Percentiles rank a stretch among this genome's conserved stretches.
Conservation (phyloP, 2,888 invertebrate genomes). For the Epinotia bilunana region DNA sequence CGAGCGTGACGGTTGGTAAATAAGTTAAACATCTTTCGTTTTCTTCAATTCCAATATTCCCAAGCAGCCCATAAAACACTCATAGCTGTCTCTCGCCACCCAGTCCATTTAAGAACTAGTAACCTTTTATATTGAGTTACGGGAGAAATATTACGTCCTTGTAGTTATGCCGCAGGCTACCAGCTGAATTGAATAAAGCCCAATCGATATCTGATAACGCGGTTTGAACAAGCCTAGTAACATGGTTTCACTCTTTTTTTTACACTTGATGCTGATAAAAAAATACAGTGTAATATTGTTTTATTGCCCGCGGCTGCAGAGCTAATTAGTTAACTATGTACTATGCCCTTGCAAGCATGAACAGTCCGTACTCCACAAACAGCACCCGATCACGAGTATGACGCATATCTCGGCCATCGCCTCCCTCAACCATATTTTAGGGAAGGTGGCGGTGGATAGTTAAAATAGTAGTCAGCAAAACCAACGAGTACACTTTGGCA, state of each 20-base stretch:
- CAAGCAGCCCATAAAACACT: conserved; percentile 3
- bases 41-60: not conserved
- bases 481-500: too few species aligned
- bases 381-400: too few species aligned
- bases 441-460: too few species aligned
- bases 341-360: too few species aligned
- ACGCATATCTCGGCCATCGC: too few species aligned
- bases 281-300: too few species aligned
- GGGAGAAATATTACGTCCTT: conserved; percentile 29
- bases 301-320: too few species aligned
- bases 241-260: not conserved
- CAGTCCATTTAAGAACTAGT: conserved; percentile 13
- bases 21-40: not conserved
- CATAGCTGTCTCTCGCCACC: conserved; percentile 5
- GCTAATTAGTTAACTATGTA: too few species aligned
- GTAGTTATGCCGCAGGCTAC: conserved; percentile 44
- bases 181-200: conserved; percentile 49
- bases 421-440: too few species aligned
- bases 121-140: conserved; percentile 30
- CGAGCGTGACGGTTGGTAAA: not conserved
- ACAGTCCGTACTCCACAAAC: too few species aligned
- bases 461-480: too few species aligned
- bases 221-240: not conserved
- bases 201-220: conserved; percentile 29
- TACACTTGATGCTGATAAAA: too few species aligned